Conservation (phyloP, 2,888 invertebrate species). For the Diarsia mendica region DNA sequence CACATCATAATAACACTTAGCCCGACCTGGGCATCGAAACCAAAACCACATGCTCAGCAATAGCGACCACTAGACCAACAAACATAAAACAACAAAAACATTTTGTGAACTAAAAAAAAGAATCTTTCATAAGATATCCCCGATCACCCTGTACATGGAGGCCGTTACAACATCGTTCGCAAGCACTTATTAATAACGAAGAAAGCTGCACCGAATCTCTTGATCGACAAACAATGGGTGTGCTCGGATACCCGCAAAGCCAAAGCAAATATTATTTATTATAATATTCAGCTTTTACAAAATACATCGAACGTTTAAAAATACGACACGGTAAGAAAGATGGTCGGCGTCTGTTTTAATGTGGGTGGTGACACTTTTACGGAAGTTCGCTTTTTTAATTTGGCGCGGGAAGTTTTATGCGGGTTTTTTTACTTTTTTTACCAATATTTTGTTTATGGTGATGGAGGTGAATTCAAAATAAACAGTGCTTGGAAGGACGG, state of each 20-base stretch:
- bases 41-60: too few species aligned
- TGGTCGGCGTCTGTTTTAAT: conserved; percentile 26
- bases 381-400: conserved; percentile 20
- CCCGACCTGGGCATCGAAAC: too few species aligned
- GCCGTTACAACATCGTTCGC: conserved; percentile 84
- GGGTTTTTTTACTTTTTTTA: background rate
- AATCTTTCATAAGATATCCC: background rate
- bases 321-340: conserved; percentile 56
- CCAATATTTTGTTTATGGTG: background rate
- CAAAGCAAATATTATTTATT: conserved; percentile 74
- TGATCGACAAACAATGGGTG: conserved; percentile 87
- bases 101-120: background rate
- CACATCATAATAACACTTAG: too few species aligned
- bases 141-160: conserved; percentile 76
- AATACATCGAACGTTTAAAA: conserved; percentile 63
- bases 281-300: conserved; percentile 68
- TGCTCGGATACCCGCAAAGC: conserved; percentile 77
- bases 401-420: background rate
- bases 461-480: background rate
- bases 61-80: background rate
- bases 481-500: background rate
- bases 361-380: conserved; percentile 48
- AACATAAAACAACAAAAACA: background rate
- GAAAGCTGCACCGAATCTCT: conserved; percentile 86
- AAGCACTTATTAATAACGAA: conserved; percentile 89